Evolutionary conservation across 1,140 invertebrate species (phyloP).

Genomic region (Homalodisca vitripennis): DNA sequence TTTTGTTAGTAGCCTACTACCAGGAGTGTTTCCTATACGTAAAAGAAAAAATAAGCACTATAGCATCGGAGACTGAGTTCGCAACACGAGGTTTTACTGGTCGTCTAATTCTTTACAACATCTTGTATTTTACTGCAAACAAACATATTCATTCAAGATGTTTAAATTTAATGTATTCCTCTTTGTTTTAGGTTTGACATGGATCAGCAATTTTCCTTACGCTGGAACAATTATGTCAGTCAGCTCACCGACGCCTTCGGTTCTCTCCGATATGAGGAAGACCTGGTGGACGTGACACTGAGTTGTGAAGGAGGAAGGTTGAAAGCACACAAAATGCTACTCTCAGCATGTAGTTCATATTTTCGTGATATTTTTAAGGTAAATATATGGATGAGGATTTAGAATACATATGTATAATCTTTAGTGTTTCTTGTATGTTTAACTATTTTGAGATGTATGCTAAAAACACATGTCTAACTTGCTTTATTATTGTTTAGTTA

Average conservation of each 20-base stretch:
- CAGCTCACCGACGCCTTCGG: conserved; percentile 76
- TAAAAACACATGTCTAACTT: too few species aligned
- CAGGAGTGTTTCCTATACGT: too few species aligned
- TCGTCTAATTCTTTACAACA: too few species aligned
- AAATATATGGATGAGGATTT: conserved; percentile 39
- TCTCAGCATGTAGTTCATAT: conserved; percentile 79
- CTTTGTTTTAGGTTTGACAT: not conserved
- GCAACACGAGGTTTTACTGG: too few species aligned
- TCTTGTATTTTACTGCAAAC: too few species aligned
- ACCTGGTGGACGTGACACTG: conserved; percentile 82
- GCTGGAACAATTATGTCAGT: conserved; percentile 74
- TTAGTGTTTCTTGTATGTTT: too few species aligned
- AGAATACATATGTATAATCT: too few species aligned
- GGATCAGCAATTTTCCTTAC: conserved; percentile 69
- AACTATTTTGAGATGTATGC: too few species aligned
- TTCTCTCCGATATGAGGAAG: conserved; percentile 69
- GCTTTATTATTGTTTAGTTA: too few species aligned
- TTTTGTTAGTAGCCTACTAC: too few species aligned
- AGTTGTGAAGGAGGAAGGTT: conserved; percentile 81
- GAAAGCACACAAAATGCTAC: conserved; percentile 78
- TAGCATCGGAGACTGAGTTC: too few species aligned
- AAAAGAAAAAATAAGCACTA: too few species aligned
- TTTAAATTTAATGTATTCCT: not conserved
- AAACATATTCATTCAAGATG: not conserved
- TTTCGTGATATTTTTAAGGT: conserved; percentile 78